Conservation (phyloP, 2,888 invertebrate species). For the Acleris literana region DNA sequence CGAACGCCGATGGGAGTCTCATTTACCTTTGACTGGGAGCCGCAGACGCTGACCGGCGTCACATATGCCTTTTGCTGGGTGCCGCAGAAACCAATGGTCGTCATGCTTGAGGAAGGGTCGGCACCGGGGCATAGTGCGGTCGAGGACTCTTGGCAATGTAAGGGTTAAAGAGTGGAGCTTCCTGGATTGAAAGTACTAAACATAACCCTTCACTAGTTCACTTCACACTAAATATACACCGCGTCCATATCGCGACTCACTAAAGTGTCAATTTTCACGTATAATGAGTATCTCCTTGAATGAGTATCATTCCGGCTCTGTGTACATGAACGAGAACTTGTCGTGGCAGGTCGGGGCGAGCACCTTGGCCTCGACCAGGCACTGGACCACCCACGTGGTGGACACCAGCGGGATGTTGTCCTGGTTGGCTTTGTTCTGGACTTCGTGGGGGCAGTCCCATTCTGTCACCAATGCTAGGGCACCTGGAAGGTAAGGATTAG, state of each 20-base stretch:
- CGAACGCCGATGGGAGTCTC: no score
- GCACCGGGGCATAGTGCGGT: no score
- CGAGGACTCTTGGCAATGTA: no score
- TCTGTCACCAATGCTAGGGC: constrained; percentile 83
- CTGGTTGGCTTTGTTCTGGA: constrained; percentile 80
- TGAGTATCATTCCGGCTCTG: constrained; percentile 82
- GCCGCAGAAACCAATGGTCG: no score
- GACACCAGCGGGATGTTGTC: constrained; percentile 86
- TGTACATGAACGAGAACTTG: constrained; percentile 81
- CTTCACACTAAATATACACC: constrained; percentile 37
- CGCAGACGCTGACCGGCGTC: no score
- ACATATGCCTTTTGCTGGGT: no score
- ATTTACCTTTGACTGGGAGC: no score
- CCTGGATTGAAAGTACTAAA: no score
- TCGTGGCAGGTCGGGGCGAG: constrained; percentile 76
- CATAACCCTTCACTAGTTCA: constrained; percentile 23
- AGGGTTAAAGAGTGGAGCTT: no score
- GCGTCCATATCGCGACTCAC: constrained; percentile 51
- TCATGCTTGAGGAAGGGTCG: no score
- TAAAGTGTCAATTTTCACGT: constrained; percentile 77
- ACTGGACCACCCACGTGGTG: constrained; percentile 87
- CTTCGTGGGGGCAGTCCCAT: constrained; percentile 83
- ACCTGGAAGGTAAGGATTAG: background rate
- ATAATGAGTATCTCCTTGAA: constrained; percentile 76
- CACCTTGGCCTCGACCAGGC: constrained; percentile 84